Conservation (phyloP, 1,140 invertebrate genomes). For the Euwallacea fornicatus region DNA sequence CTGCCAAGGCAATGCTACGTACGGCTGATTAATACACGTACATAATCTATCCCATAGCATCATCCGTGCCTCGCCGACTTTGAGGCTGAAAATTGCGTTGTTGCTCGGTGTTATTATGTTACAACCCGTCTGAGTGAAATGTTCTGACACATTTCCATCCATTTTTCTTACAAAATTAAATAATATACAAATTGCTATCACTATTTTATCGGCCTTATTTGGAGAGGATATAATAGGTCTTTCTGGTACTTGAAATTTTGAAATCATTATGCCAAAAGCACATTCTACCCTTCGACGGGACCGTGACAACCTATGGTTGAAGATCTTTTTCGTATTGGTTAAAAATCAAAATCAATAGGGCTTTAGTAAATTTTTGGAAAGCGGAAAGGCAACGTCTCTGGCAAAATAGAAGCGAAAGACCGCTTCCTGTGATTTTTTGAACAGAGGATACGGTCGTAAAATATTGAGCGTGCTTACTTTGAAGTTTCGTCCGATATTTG, state of each 20-base stretch:
- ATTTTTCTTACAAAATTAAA: slow-evolving; percentile 3
- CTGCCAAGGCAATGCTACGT: slow-evolving; percentile 28
- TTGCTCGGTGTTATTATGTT: background rate
- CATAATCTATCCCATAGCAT: slow-evolving; percentile 29
- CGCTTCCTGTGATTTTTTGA: no score
- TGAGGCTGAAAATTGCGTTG: slow-evolving; percentile 1
- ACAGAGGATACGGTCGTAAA: no score
- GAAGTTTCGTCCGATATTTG: no score
- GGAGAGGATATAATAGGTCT: background rate
- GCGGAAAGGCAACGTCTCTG: no score
- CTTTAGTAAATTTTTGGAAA: no score
- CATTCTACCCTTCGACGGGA: slow-evolving; percentile 48
- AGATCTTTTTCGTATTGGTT: slow-evolving; percentile 54
- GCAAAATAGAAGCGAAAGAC: no score
- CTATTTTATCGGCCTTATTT: background rate
- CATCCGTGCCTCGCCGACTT: slow-evolving; percentile 21
- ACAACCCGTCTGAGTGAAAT: background rate
- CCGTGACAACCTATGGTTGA: slow-evolving; percentile 54
- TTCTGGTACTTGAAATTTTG: slow-evolving; percentile 15
- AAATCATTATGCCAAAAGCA: slow-evolving; percentile 23
- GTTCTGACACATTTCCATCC: background rate
- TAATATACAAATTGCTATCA: background rate
- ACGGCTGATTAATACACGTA: slow-evolving; percentile 27
- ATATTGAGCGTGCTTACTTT: no score
- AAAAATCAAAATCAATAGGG: no score